A percentile compares a stretch with the other conserved stretches of the same genome.
phyloP scores from a whole-genome alignment of 2,888 invertebrate genomes.

The Melinaea menophilus region DNA sequence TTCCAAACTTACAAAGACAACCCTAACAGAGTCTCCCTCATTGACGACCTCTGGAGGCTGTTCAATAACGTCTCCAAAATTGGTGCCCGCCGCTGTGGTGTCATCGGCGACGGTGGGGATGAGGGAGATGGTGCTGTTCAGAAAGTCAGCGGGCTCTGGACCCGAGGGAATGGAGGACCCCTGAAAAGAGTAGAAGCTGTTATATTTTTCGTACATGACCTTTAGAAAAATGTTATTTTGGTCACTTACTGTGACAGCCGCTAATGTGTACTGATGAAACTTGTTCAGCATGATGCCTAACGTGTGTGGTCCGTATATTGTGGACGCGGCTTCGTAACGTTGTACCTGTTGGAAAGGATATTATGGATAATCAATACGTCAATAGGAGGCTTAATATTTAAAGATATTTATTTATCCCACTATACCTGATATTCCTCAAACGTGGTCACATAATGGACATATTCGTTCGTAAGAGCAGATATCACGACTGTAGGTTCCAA shows the following conservation, averaged over 20 bases:
- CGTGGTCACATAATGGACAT: constrained; percentile 89
- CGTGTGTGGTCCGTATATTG: constrained; percentile 90
- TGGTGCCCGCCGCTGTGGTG: constrained; percentile 79
- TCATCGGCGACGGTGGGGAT: constrained; percentile 87
- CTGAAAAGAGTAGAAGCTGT: constrained; percentile 56
- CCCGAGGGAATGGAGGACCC: constrained; percentile 74
- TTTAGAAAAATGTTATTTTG: neutral
- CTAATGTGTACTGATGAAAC: constrained; percentile 79
- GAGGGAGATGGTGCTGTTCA: constrained; percentile 83
- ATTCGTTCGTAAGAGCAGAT: constrained; percentile 88
- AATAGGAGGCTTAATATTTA: neutral
- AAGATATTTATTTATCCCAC: neutral
- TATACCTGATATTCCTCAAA: constrained; percentile 86
- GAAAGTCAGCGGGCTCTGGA: constrained; percentile 83
- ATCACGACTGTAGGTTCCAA: constrained; percentile 78
- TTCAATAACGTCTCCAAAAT: constrained; percentile 83
- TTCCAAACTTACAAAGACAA: constrained; percentile 82
- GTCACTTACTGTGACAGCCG: constrained; percentile 66
- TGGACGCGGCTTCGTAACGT: constrained; percentile 92
- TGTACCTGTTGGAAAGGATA: constrained; percentile 80
- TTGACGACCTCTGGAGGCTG: constrained; percentile 81
- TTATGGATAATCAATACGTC: neutral
- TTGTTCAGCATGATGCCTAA: constrained; percentile 85
- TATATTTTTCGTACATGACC: neutral
- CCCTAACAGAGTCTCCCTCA: constrained; percentile 82